phyloP scores from a whole-genome alignment of 2,888 invertebrate genomes.

The Ethmia dodecea region DNA sequence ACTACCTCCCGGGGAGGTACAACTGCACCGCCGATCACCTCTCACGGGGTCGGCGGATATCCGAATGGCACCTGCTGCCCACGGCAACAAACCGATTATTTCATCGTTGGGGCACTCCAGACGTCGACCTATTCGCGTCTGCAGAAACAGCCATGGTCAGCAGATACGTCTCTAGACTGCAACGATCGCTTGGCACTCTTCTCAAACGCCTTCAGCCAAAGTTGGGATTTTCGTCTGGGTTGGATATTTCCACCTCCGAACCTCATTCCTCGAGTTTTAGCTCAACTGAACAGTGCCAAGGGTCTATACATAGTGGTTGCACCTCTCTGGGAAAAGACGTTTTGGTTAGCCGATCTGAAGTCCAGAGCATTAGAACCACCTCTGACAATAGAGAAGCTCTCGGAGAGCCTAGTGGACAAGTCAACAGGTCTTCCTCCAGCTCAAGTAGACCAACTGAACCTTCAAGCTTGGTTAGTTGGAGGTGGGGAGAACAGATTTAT shows the following conservation, averaged over 20 bases:
- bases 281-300: slow-evolving; percentile 21
- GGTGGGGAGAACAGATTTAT: slow-evolving; percentile 17
- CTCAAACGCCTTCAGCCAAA: slow-evolving; percentile 24
- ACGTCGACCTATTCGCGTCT: slow-evolving; percentile 19
- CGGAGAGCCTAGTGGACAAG: slow-evolving; percentile 11
- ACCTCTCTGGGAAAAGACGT: slow-evolving; percentile 8
- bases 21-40: slow-evolving; percentile 16
- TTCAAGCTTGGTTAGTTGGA: slow-evolving; percentile 21
- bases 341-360: slow-evolving; percentile 21
- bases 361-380: slow-evolving; percentile 13
- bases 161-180: slow-evolving; percentile 2
- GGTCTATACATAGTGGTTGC: slow-evolving; percentile 10
- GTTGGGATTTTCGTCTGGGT: slow-evolving; percentile 20
- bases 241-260: slow-evolving; percentile 32
- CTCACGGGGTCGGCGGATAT: slow-evolving; percentile 9
- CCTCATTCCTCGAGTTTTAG: slow-evolving; percentile 24
- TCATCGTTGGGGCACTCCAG: slow-evolving; percentile 15
- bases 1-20: slow-evolving; percentile 17
- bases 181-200: background rate
- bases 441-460: slow-evolving; percentile 7
- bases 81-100: slow-evolving; percentile 12
- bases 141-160: slow-evolving; percentile 10
- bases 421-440: slow-evolving; percentile 13
- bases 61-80: slow-evolving; percentile 22
- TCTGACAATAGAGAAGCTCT: slow-evolving; percentile 10